A percentile compares a stretch with the other conserved stretches of the same genome.
These are phyloP conservation scores for Rhineura floridana DNA, from an alignment of 2,113 vertebrate genomes.

Conservation along the genomic window DNA sequence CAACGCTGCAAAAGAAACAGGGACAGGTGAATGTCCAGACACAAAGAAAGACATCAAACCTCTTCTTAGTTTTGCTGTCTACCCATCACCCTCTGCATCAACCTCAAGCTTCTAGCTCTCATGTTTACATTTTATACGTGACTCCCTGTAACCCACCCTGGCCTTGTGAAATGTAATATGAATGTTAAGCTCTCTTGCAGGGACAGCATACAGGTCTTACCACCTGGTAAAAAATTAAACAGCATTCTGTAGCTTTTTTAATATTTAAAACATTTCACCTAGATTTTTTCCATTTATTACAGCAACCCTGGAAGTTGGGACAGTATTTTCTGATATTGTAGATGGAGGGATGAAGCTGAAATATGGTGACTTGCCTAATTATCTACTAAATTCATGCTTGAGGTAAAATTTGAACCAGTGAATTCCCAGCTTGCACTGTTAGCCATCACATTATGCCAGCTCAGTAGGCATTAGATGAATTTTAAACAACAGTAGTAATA, in stretches of 20 bases:
- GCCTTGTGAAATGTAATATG: background rate
- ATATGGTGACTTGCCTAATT: background rate
- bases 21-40: background rate
- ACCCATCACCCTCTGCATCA: background rate
- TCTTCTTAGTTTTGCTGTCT: background rate
- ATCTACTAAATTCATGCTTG: background rate
- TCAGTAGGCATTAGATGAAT: background rate
- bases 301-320: background rate
- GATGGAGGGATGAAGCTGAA: background rate
- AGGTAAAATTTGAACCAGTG: background rate
- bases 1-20: constrained; percentile 22
- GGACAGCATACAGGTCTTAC: background rate
- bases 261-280: background rate
- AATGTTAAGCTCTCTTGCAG: background rate
- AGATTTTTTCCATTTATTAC: background rate
- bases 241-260: background rate
- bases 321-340: background rate
- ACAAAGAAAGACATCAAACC: background rate
- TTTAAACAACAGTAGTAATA: background rate
- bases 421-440: background rate
- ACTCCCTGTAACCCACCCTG: background rate
- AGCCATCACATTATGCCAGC: background rate
- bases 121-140: background rate
- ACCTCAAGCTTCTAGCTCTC: background rate
- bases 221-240: background rate